phyloP scores from a whole-genome alignment of 2,113 vertebrate species.

The Pampusana beccarii region DNA sequence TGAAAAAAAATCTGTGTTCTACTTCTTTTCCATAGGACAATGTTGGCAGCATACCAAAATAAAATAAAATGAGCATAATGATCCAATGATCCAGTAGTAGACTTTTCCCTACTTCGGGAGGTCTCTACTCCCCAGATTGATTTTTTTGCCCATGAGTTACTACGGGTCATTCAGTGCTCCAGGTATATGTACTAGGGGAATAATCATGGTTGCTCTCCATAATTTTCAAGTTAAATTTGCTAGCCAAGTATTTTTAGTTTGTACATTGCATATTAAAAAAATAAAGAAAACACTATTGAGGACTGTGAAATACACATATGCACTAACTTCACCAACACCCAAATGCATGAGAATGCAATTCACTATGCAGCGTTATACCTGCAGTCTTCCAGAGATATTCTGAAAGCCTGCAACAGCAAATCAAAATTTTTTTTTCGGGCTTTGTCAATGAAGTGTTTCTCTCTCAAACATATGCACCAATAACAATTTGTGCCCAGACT shows the following conservation, averaged over 20 bases:
- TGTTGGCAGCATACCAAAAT: neutral
- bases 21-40: neutral
- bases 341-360: neutral
- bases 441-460: neutral
- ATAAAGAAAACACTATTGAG: neutral
- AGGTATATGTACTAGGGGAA: neutral
- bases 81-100: neutral
- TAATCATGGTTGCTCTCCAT: neutral
- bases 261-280: neutral
- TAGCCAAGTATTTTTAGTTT: neutral
- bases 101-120: neutral
- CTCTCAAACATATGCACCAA: neutral
- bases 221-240: neutral
- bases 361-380: neutral
- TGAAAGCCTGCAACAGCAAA: neutral
- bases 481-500: neutral
- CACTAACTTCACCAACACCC: neutral
- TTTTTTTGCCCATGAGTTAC: neutral
- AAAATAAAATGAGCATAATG: neutral
- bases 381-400: neutral
- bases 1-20: neutral
- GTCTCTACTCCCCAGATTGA: neutral
- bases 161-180: neutral
- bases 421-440: neutral
- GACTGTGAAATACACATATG: neutral